phyloP scores from a whole-genome alignment of 2,888 invertebrate species.

The Dysmachus trigonus region DNA sequence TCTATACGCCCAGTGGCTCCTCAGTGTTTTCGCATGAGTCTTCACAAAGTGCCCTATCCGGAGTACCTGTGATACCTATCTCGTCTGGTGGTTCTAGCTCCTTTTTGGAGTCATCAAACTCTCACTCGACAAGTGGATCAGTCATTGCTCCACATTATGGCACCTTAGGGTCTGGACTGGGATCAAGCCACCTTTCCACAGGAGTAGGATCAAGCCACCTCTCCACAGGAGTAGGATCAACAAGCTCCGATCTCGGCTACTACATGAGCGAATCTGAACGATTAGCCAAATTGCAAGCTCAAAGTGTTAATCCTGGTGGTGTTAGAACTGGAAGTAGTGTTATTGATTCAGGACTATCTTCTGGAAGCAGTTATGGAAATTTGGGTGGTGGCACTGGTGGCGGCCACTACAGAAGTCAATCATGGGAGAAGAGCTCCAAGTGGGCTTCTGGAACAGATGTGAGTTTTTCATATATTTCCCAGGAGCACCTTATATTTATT shows the following conservation, averaged over 20 bases:
- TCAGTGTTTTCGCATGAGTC: constrained; percentile 42
- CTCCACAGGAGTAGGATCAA: constrained; percentile 17
- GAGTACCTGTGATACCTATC: constrained; percentile 29
- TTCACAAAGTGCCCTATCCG: constrained; percentile 17
- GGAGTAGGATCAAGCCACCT: constrained; percentile 24
- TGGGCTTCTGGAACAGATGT: constrained; percentile 64
- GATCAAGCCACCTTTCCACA: background rate
- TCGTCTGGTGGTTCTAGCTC: constrained; percentile 34
- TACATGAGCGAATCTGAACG: constrained; percentile 60
- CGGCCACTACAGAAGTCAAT: constrained; percentile 57
- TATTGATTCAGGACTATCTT: constrained; percentile 42
- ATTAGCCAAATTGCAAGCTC: constrained; percentile 59
- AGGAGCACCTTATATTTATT: background rate
- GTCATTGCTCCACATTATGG: constrained; percentile 33
- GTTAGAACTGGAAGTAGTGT: constrained; percentile 55
- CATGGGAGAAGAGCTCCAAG: constrained; percentile 64
- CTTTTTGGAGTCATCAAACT: constrained; percentile 36
- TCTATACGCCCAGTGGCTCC: constrained; percentile 37
- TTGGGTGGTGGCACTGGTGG: constrained; percentile 46
- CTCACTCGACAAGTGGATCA: constrained; percentile 36
- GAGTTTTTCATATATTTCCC: background rate
- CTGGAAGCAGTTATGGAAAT: background rate
- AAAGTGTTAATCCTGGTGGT: constrained; percentile 54
- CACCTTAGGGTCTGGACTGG: background rate
- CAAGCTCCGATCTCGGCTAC: constrained; percentile 54